Conservation (phyloP, 2,113 vertebrate genomes). For the Agelaius tricolor region DNA sequence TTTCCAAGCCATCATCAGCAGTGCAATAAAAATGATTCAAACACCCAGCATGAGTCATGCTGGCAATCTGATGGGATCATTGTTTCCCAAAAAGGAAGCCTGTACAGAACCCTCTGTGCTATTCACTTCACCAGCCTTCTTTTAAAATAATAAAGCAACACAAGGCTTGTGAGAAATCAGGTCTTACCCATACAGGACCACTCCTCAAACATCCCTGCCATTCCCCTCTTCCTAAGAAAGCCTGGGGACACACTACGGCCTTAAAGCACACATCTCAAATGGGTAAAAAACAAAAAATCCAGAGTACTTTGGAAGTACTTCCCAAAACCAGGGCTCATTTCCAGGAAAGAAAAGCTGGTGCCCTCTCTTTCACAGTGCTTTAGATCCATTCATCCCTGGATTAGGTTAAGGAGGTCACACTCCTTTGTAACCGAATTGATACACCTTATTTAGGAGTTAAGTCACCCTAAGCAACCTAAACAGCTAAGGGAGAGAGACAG, state of each 20-base stretch:
- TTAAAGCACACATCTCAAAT: background rate
- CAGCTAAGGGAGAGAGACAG: background rate
- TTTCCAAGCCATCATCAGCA: slow-evolving; percentile 42
- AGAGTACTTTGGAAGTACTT: background rate
- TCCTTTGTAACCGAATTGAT: background rate
- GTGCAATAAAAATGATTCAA: slow-evolving; percentile 69
- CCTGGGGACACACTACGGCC: background rate
- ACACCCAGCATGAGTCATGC: slow-evolving; percentile 47
- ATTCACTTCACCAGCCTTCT: background rate
- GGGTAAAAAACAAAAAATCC: background rate
- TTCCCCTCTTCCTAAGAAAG: background rate
- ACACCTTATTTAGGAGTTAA: background rate
- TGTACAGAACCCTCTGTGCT: background rate
- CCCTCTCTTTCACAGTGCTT: background rate
- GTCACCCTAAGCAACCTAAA: background rate
- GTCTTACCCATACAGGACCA: background rate
- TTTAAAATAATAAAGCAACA: background rate
- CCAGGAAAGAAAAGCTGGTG: background rate
- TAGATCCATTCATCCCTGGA: background rate
- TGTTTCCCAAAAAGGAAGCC: slow-evolving; percentile 40
- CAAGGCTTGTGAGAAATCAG: background rate
- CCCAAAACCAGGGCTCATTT: background rate
- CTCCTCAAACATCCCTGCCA: background rate
- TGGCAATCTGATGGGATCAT: slow-evolving; percentile 56
- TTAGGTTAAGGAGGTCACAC: background rate